Evolutionary conservation across 2,797 vertebrate species (phyloP).

Genomic region (Enteromius thamalakanensis): DNA sequence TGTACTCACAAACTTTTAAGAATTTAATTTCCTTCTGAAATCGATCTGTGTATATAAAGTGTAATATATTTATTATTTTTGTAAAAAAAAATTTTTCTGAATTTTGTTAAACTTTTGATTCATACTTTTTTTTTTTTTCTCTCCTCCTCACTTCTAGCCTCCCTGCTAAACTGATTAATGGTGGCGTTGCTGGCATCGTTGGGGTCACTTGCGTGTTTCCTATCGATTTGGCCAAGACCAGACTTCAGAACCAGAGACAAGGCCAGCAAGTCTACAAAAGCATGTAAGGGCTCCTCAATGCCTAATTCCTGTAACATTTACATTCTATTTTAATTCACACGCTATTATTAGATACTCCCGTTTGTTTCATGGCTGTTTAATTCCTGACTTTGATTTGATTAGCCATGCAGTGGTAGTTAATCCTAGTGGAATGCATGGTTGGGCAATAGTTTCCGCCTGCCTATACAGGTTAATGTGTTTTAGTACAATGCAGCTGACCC

Average conservation of each 20-base stretch:
- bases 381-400: slow-evolving; percentile 35
- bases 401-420: slow-evolving; percentile 11
- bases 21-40: background rate
- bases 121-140: background rate
- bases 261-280: slow-evolving; percentile 85
- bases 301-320: background rate
- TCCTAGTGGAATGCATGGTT: slow-evolving; percentile 27
- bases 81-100: too few relatives aligned
- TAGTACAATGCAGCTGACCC: background rate
- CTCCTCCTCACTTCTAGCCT: slow-evolving; percentile 70
- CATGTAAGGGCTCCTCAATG: slow-evolving; percentile 76
- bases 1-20: background rate
- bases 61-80: background rate
- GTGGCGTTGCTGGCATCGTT: slow-evolving; percentile 86
- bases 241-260: slow-evolving; percentile 85
- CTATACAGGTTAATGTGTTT: background rate
- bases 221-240: slow-evolving; percentile 86
- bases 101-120: too few relatives aligned
- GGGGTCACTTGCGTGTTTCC: slow-evolving; percentile 89
- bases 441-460: slow-evolving; percentile 14
- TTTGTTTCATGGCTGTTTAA: background rate
- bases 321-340: background rate
- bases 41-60: too few relatives aligned
- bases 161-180: slow-evolving; percentile 87
- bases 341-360: background rate